Conservation (phyloP, 2,888 invertebrate genomes). For the Drosophila longiperda region DNA sequence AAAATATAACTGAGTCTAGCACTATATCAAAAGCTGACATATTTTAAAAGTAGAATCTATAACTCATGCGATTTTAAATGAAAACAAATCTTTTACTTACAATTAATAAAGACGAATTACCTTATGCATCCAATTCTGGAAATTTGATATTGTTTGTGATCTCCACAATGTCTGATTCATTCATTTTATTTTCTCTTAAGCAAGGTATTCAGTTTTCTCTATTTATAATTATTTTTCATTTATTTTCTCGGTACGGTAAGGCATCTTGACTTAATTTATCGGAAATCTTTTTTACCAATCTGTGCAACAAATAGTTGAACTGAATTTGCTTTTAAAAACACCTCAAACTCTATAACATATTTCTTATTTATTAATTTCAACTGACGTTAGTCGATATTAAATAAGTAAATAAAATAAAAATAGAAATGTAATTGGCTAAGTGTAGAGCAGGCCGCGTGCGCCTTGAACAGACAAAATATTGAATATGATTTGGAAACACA, state of each 20-base stretch:
- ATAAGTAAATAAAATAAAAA: not conserved
- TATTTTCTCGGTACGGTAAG: not conserved
- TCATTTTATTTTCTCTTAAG: not conserved
- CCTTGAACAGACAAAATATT: conserved; percentile 72
- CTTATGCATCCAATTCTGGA: not conserved
- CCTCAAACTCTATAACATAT: too few species aligned
- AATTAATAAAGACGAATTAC: not conserved
- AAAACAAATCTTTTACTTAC: not conserved
- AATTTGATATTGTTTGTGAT: not conserved
- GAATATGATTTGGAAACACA: conserved; percentile 77
- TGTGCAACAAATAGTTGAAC: too few species aligned
- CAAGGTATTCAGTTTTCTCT: not conserved
- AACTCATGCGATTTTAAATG: not conserved
- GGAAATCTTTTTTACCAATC: not conserved
- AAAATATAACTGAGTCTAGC: not conserved
- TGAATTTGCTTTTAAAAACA: not conserved
- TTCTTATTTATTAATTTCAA: too few species aligned
- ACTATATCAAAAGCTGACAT: not conserved
- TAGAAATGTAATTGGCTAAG: not conserved
- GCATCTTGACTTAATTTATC: not conserved
- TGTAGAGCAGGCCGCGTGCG: conserved; percentile 7
- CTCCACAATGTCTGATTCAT: not conserved
- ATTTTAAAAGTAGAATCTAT: not conserved
- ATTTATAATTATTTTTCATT: not conserved
- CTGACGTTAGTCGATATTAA: too few species aligned